Percentiles rank a stretch among this genome's conserved stretches.
phyloP scores from a whole-genome alignment of 2,888 invertebrate genomes.

The Epinotia ramella region DNA sequence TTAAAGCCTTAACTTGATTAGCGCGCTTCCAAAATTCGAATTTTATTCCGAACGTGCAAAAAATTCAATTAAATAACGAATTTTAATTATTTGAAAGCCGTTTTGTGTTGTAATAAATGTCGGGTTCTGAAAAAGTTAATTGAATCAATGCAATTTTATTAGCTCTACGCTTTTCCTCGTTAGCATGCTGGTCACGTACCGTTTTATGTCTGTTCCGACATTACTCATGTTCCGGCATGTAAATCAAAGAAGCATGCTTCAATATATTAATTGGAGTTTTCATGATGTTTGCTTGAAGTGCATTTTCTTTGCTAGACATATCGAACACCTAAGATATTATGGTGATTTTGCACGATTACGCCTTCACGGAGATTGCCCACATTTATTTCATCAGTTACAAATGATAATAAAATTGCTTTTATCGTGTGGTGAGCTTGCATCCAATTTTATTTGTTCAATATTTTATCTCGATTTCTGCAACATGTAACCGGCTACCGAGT shows the following conservation, averaged over 20 bases:
- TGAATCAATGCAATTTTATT: conserved; percentile 27
- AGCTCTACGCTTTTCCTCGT: conserved; percentile 18
- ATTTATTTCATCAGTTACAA: neutral
- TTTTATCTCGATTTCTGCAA: too few relatives aligned
- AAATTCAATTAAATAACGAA: conserved; percentile 10
- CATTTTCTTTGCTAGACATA: neutral
- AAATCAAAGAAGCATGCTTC: conserved; percentile 25
- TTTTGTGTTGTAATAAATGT: conserved; percentile 23
- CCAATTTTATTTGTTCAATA: too few relatives aligned
- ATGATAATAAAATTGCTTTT: too few relatives aligned
- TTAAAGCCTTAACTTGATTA: conserved; percentile 16
- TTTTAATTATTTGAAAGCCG: neutral
- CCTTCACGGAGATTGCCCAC: neutral
- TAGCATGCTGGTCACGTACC: conserved; percentile 27
- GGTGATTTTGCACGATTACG: too few relatives aligned
- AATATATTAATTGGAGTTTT: neutral
- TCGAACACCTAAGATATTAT: too few relatives aligned
- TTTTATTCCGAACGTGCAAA: conserved; percentile 20
- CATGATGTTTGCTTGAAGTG: neutral
- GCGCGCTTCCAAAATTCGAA: conserved; percentile 16
- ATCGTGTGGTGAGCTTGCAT: too few relatives aligned
- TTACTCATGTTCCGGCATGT: conserved; percentile 29
- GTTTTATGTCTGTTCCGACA: conserved; percentile 16
- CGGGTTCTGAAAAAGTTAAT: conserved; percentile 25
- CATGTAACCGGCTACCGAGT: too few relatives aligned